Percentiles rank a stretch among this genome's conserved stretches.
Conservation (phyloP, 2,797 vertebrate species). For the Anguilla obscura region DNA sequence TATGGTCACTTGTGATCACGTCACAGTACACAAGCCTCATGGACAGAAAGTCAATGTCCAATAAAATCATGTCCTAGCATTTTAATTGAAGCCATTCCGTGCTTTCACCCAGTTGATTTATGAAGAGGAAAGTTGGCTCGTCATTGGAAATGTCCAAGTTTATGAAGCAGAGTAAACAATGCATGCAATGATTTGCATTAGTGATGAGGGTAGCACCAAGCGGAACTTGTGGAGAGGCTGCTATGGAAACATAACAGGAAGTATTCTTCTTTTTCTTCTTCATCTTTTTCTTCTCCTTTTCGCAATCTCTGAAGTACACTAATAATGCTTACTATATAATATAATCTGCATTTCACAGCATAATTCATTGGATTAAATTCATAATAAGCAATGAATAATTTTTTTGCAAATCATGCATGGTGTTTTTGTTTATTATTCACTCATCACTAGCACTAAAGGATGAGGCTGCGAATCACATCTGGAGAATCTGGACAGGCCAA, state of each 20-base stretch:
- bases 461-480: background rate
- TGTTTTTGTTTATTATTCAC: background rate
- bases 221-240: slow-evolving; percentile 46
- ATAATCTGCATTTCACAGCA: slow-evolving; percentile 32
- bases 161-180: slow-evolving; percentile 64
- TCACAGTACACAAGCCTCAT: background rate
- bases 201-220: slow-evolving; percentile 64
- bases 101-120: slow-evolving; percentile 46
- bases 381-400: slow-evolving; percentile 38
- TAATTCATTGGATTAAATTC: slow-evolving; percentile 51
- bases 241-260: slow-evolving; percentile 19
- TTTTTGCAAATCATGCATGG: background rate
- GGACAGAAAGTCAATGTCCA: background rate
- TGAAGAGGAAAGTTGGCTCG: slow-evolving; percentile 53
- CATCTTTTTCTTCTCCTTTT: slow-evolving; percentile 8
- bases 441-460: background rate
- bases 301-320: background rate
- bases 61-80: slow-evolving; percentile 1
- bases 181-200: slow-evolving; percentile 69
- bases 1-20: background rate
- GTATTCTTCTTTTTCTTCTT: slow-evolving; percentile 10
- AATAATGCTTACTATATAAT: background rate
- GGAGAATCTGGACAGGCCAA: background rate
- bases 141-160: slow-evolving; percentile 54
- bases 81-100: slow-evolving; percentile 11